Conservation (phyloP, 2,797 vertebrate genomes). For the Cirrhinus mrigala region DNA sequence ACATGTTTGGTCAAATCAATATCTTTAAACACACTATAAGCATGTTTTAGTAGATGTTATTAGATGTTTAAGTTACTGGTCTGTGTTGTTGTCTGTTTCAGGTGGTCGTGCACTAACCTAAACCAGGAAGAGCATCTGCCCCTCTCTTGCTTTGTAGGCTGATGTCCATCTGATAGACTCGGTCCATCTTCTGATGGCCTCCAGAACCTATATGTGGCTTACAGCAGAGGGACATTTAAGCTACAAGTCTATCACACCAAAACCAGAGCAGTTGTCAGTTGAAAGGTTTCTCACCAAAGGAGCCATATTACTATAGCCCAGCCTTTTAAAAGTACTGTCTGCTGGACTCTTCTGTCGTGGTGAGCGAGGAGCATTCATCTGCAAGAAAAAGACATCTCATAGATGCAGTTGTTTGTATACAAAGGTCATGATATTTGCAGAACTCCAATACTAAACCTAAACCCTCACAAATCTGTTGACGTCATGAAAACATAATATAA, state of each 20-base stretch:
- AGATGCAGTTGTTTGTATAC: background rate
- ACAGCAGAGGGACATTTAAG: constrained; percentile 1
- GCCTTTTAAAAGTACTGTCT: constrained; percentile 9
- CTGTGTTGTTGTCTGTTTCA: constrained; percentile 5
- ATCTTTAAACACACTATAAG: background rate
- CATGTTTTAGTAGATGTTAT: background rate
- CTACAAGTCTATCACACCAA: background rate
- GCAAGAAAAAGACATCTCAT: constrained; percentile 19
- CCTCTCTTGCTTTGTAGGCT: constrained; percentile 24
- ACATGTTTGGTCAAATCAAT: constrained; percentile 8
- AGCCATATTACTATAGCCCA: constrained; percentile 29
- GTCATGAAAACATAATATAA: background rate
- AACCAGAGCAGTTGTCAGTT: background rate
- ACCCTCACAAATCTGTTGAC: background rate
- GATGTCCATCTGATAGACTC: constrained; percentile 1
- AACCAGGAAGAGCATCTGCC: constrained; percentile 27
- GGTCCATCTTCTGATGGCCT: background rate
- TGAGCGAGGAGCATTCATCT: constrained; percentile 48
- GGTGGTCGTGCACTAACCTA: constrained; percentile 21
- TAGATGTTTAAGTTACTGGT: background rate
- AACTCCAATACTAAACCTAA: background rate
- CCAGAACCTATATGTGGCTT: constrained; percentile 55
- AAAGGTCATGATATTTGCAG: background rate
- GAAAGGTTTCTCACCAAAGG: constrained; percentile 54
- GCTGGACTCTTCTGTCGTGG: constrained; percentile 17